Percentiles rank a stretch among this genome's conserved stretches.
Evolutionary conservation across 2,797 vertebrate species (phyloP).

Genomic region (Falco naumanni): DNA sequence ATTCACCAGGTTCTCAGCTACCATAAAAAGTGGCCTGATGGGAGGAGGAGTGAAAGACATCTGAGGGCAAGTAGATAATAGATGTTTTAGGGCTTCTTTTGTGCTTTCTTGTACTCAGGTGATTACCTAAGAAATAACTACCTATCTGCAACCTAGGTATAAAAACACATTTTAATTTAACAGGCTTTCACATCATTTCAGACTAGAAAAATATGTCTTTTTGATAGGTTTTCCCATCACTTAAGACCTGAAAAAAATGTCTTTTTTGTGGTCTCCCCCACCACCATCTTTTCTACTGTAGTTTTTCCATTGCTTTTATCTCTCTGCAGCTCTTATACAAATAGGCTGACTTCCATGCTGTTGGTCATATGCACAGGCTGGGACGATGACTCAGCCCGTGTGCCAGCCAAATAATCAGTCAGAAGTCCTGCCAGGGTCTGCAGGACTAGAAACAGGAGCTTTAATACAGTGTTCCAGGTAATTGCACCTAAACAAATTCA

Average conservation of each 20-base stretch:
- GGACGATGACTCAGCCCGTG: neutral
- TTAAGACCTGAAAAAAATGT: neutral
- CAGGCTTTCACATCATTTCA: neutral
- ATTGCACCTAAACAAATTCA: neutral
- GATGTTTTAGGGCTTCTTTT: neutral
- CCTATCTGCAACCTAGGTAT: neutral
- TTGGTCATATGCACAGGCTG: neutral
- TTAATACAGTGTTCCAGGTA: neutral
- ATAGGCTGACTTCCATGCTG: accelerated
- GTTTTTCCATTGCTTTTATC: neutral
- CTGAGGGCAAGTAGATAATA: neutral
- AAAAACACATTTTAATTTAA: neutral
- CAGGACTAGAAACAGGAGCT: neutral
- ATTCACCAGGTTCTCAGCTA: neutral
- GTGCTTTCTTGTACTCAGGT: neutral
- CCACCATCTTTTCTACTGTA: neutral
- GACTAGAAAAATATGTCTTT: neutral
- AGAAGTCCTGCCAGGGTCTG: neutral
- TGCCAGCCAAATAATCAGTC: neutral
- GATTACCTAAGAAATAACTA: neutral
- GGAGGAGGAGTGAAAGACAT: neutral
- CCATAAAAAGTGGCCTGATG: neutral
- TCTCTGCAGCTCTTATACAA: neutral
- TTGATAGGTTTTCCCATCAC: neutral
- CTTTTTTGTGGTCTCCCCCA: too few species aligned